Evolutionary conservation across 2,888 invertebrate genomes (phyloP), one percentile per base, ranked within the genome.

Genomic region (Tryphoninae sp.): DNA sequence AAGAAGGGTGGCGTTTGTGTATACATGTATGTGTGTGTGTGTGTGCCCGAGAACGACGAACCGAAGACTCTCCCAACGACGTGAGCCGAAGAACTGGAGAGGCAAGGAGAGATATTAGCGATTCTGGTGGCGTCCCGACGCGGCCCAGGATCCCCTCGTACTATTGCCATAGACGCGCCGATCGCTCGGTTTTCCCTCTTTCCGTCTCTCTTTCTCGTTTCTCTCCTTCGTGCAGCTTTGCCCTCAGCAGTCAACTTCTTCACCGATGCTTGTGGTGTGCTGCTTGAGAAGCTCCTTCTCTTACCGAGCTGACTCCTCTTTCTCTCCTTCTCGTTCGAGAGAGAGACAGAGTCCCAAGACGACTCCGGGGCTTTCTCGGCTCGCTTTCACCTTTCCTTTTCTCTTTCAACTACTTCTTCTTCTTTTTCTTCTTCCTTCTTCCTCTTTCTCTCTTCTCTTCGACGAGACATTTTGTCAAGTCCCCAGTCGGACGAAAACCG

Each of bases 41-140:
- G 75, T 68, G 59, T 67, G 58, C 59, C 33, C 49, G 51, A 53
- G 59, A 62, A 65, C 16, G 74, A 81, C 49, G 73, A 72, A 26
- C 71, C 45, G 71, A 67, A 16, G 62, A 42, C 42, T 33, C 33
- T 33, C 33, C 33, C 33, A 33, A 9, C 49, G 33, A 65, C 65
- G 67, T 16, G 49, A 59, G 53, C 26, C 67, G 51, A 16, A 11
- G 69, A 58, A 13, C 11, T 19, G 55, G 62, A 72, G 68, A 49
- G 72, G 49, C 55, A 67, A 45, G 33, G 68, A 68, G 68, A 68
- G 86, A 87, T 87, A 89, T 89, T 88, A 89, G 87, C 85, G 88
- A 89, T 89, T 89, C 89, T 86, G 85, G 84, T 83, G 85, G 87
- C 85, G 88, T 88, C 87, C 83, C 82, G 69, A 83, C 84, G 40